phyloP scores from a whole-genome alignment of 2,113 vertebrate genomes.

The Rhea pennata region DNA sequence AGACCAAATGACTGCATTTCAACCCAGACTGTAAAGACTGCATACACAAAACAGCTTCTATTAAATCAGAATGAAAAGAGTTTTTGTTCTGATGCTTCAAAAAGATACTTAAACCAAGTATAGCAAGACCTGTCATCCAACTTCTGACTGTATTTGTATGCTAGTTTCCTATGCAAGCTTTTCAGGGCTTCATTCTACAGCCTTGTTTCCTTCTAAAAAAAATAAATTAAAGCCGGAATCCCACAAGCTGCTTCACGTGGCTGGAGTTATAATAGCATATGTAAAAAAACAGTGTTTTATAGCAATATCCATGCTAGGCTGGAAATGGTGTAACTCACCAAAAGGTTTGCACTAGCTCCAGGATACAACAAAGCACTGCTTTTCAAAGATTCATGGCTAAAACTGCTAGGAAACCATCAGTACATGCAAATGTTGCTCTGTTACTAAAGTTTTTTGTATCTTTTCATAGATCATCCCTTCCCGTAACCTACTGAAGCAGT shows the following conservation, averaged over 20 bases:
- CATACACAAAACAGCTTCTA: fast-evolving
- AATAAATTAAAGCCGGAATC: neutral
- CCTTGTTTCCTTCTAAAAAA: no score
- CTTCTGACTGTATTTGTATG: fast-evolving
- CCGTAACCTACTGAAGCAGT: neutral
- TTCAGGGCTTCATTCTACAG: fast-evolving
- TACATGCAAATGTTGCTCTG: fast-evolving
- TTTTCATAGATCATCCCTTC: neutral
- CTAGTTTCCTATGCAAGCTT: fast-evolving
- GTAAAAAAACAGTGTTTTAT: no score
- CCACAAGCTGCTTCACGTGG: neutral
- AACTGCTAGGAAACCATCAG: fast-evolving
- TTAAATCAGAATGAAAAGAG: neutral
- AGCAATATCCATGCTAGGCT: no score
- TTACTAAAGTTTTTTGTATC: neutral
- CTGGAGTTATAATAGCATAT: neutral
- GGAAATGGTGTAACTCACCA: neutral
- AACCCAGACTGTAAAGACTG: neutral
- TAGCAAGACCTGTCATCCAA: neutral
- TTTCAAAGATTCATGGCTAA: neutral
- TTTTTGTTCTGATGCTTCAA: neutral
- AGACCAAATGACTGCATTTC: fast-evolving
- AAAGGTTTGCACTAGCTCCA: fast-evolving
- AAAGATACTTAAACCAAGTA: neutral
- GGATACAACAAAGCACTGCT: fast-evolving